A percentile compares a stretch with the other conserved stretches of the same genome.
phyloP scores from a whole-genome alignment of 1,140 invertebrate species.

The Arctopsyche grandis region DNA sequence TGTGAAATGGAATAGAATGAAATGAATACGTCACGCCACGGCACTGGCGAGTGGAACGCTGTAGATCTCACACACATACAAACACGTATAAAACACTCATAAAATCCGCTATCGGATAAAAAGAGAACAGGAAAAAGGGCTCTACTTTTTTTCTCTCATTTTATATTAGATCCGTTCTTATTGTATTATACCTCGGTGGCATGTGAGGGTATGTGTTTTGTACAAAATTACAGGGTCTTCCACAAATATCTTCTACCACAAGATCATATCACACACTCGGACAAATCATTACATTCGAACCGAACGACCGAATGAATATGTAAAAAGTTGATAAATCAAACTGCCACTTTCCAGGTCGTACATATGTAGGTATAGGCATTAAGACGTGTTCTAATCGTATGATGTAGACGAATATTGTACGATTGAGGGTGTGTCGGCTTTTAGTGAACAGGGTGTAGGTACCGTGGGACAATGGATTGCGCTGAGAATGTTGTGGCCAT shows the following conservation, averaged over 20 bases:
- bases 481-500: conserved; percentile 13
- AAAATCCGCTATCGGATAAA: conserved; percentile 45
- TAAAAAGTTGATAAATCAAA: no score
- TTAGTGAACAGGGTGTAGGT: background rate
- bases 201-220: conserved; percentile 27
- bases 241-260: background rate
- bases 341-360: no score
- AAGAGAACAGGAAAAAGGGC: conserved; percentile 44
- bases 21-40: conserved; percentile 15
- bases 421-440: no score
- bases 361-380: no score
- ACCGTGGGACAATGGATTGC: conserved; percentile 14
- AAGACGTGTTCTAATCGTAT: no score
- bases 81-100: conserved; percentile 37
- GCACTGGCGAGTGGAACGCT: background rate
- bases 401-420: no score
- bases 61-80: background rate
- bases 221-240: conserved; percentile 5
- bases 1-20: no score
- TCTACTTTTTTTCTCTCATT: conserved; percentile 41
- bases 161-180: conserved; percentile 44
- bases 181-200: conserved; percentile 29
- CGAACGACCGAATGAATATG: no score
- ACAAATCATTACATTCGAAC: no score
- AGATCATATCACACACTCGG: no score